Percentiles rank a stretch among this genome's conserved stretches.
phyloP scores from a whole-genome alignment of 2,113 vertebrate species.

The Nothobranchius kuhntae region DNA sequence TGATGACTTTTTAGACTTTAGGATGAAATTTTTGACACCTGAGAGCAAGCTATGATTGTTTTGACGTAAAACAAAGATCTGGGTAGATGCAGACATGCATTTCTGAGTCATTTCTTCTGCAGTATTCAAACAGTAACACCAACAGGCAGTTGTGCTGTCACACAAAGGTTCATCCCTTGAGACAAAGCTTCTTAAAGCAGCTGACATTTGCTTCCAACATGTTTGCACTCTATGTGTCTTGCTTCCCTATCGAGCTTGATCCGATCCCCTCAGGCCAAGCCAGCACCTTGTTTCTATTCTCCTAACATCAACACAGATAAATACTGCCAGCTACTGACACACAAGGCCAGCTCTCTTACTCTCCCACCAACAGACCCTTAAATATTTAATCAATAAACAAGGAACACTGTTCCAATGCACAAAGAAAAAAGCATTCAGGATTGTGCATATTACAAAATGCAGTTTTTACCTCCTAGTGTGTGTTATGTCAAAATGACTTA shows the following conservation, averaged over 20 bases:
- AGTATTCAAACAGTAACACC: constrained; percentile 17
- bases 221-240: constrained; percentile 33
- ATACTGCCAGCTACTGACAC: constrained; percentile 35
- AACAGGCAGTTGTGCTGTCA: constrained; percentile 13
- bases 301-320: constrained; percentile 52
- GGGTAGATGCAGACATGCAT: neutral
- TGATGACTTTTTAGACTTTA: neutral
- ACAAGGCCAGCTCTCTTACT: neutral
- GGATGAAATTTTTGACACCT: neutral
- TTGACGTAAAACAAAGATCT: neutral
- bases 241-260: constrained; percentile 35
- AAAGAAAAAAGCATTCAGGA: constrained; percentile 40
- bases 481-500: constrained; percentile 25
- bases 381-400: constrained; percentile 57
- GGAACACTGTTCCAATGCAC: constrained; percentile 48
- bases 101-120: constrained; percentile 15
- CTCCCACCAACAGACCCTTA: constrained; percentile 27
- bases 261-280: constrained; percentile 40
- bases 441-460: constrained; percentile 21
- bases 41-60: neutral
- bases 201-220: constrained; percentile 62
- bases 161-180: constrained; percentile 21
- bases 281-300: constrained; percentile 54
- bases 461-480: neutral
- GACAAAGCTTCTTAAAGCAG: constrained; percentile 38